phyloP scores from a whole-genome alignment of 30 jellyfish, hydroid and myxozoan genomes.

The Morbakka virulenta region DNA sequence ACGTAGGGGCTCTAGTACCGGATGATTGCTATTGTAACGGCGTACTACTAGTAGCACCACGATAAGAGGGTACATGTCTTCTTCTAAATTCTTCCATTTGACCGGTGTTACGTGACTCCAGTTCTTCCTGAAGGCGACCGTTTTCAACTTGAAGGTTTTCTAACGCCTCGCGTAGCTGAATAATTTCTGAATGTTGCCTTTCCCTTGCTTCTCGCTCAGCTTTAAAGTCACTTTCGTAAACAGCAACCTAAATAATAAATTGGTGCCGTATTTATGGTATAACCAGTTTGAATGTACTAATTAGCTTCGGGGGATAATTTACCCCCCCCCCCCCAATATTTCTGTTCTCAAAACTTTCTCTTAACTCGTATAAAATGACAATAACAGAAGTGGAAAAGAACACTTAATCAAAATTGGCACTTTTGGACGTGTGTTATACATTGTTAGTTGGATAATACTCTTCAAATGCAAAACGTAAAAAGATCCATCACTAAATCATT shows the following conservation, averaged over 20 bases:
- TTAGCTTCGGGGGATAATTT: too few species aligned
- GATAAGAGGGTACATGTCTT: conserved; percentile 26
- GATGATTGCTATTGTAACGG: background rate
- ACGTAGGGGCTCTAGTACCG: background rate
- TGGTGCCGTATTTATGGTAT: background rate
- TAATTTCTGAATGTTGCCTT: conserved; percentile 61
- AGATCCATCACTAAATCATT: too few species aligned
- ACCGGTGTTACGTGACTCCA: conserved; percentile 12
- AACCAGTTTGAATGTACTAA: too few species aligned
- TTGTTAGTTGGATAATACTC: too few species aligned
- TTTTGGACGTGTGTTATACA: too few species aligned
- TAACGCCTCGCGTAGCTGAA: conserved; percentile 40
- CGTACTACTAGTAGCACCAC: background rate
- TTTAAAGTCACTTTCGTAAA: conserved; percentile 67
- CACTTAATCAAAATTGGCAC: too few species aligned
- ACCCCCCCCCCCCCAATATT: too few species aligned
- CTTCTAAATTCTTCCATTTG: conserved; percentile 40
- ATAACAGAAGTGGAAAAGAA: too few species aligned
- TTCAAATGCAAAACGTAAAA: too few species aligned
- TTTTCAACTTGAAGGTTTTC: conserved; percentile 58
- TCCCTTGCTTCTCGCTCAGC: conserved; percentile 92
- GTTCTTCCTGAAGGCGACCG: conserved; percentile 53
- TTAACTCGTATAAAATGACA: too few species aligned
- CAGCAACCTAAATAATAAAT: conserved; percentile 42
- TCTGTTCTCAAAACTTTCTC: too few species aligned